These are phyloP conservation scores for Recurvirostra avosetta DNA, from an alignment of 2,113 vertebrate genomes.

Conservation along the genomic window DNA sequence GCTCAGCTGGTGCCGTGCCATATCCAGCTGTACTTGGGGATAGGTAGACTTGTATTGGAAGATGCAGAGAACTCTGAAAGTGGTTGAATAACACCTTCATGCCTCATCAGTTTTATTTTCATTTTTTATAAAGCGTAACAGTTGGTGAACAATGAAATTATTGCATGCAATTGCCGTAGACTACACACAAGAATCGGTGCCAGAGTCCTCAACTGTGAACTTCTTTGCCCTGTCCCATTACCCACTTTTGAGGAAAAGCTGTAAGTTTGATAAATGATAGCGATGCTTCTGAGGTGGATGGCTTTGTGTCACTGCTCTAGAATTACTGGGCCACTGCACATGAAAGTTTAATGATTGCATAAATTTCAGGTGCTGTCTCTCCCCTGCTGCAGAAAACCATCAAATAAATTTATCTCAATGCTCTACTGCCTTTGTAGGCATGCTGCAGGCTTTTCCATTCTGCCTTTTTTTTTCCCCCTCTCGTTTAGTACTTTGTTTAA, in stretches of 20 bases:
- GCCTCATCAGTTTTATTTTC: background rate
- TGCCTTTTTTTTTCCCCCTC: background rate
- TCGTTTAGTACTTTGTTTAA: background rate
- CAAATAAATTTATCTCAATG: slow-evolving; percentile 23
- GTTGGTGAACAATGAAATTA: background rate
- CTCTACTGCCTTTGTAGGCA: background rate
- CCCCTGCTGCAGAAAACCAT: slow-evolving; percentile 4
- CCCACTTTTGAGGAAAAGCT: background rate
- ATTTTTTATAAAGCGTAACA: background rate
- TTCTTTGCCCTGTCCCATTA: background rate
- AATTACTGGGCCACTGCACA: background rate
- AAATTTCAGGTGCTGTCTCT: slow-evolving; percentile 51
- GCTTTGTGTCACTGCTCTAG: slow-evolving; percentile 1
- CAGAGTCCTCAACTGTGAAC: background rate
- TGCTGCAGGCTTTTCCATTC: background rate
- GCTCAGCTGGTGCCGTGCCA: background rate
- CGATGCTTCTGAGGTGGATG: background rate
- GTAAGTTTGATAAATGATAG: slow-evolving; percentile 13
- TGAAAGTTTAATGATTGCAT: slow-evolving; percentile 26
- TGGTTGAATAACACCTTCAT: background rate
- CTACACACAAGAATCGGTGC: background rate
- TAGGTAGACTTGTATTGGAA: background rate
- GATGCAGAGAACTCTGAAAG: background rate
- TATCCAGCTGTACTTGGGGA: background rate
- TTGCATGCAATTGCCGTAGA: background rate